These are phyloP conservation scores for Gandaritis pyraliata DNA, from an alignment of 2,888 invertebrate species.

Conservation along the genomic window DNA sequence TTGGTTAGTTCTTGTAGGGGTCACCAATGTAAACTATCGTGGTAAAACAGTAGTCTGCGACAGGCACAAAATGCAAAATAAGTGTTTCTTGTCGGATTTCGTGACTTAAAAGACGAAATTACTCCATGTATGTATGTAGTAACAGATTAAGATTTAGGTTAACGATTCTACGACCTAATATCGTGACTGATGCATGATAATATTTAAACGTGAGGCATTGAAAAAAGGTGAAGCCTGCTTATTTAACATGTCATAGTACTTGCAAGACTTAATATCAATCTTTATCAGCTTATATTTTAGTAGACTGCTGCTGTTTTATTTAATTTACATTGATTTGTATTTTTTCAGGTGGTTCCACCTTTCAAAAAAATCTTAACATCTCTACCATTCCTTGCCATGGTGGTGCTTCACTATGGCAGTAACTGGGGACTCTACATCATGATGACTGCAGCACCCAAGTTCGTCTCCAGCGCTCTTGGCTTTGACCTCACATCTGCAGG, in stretches of 20 bases:
- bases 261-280: too few species aligned
- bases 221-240: too few species aligned
- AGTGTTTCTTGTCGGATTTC: too few species aligned
- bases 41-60: too few species aligned
- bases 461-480: conserved; percentile 88
- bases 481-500: conserved; percentile 89
- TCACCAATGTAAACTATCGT: too few species aligned
- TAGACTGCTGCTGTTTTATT: too few species aligned
- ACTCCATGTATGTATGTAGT: conserved; percentile 1
- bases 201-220: conserved; percentile 2
- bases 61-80: too few species aligned
- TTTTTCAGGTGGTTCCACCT: conserved; percentile 86
- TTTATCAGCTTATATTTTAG: too few species aligned
- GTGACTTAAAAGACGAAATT: too few species aligned
- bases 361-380: conserved; percentile 86
- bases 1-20: too few species aligned
- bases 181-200: conserved; percentile 26
- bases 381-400: conserved; percentile 87
- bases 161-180: conserved; percentile 28
- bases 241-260: too few species aligned
- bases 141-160: conserved; percentile 24
- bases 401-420: conserved; percentile 89
- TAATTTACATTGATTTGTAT: too few species aligned
- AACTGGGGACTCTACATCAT: conserved; percentile 90
- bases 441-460: conserved; percentile 90